phyloP scores from a whole-genome alignment of 2,797 vertebrate genomes.

The Liparis tanakae region DNA sequence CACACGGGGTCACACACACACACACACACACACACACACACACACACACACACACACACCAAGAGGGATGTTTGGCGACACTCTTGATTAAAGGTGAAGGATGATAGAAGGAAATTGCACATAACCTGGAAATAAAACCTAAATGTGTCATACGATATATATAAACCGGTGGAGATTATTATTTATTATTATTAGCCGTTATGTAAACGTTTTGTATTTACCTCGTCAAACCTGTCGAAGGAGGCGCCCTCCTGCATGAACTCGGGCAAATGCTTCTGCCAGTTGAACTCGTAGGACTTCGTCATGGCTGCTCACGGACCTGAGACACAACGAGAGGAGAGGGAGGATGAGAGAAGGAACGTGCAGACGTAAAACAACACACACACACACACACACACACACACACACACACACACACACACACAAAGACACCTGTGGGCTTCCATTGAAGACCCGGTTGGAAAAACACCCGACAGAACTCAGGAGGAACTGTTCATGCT shows the following conservation, averaged over 20 bases:
- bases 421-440: no score
- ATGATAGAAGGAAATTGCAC: slow-evolving; percentile 37
- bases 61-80: not conserved
- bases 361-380: no score
- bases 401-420: no score
- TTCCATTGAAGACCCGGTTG: no score
- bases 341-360: no score
- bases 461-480: no score
- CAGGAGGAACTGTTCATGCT: no score
- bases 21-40: not conserved
- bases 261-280: slow-evolving; percentile 94
- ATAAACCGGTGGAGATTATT: no score
- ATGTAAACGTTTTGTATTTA: slow-evolving; percentile 63
- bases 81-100: slow-evolving; percentile 34
- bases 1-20: slow-evolving; percentile 11
- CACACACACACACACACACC: not conserved
- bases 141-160: no score
- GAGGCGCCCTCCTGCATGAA: slow-evolving; percentile 95
- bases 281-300: slow-evolving; percentile 98
- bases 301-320: slow-evolving; percentile 92
- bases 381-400: no score
- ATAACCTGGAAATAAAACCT: slow-evolving; percentile 32
- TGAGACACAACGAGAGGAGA: slow-evolving; percentile 70
- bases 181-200: no score
- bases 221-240: slow-evolving; percentile 98